Base-by-base conservation (phyloP, 2,113 vertebrate species). In the Cyrtonyx montezumae region DNA sequence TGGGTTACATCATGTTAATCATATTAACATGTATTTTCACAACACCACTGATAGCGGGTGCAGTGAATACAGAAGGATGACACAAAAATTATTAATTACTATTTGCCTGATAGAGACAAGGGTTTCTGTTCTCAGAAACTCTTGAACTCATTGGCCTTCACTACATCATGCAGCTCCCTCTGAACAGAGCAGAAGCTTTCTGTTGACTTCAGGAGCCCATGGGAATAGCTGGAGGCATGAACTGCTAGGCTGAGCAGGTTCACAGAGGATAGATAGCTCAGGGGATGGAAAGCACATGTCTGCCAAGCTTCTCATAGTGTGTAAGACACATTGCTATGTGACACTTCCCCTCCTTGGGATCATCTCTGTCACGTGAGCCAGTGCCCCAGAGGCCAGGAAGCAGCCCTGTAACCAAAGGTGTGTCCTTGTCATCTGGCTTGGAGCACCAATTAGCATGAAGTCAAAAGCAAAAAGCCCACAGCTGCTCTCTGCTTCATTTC, bases 261-360 rank as follows among this genome's bases (percentile, higher is more conserved):
- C 49, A 16, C 0, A 0, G 63, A 7, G 23, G 61, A 20, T 18
- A 6, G 11, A 43, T 34, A 32, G 28, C 59, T 70, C 3, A 0
- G 30, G 22, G 48, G n/a, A 58, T 74, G 59, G 46, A 80, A 62
- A 40, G 45, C 36, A 53, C 37, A 15, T 0, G 1, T 58, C 66
- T 81, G 61, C 37, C 69, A 42, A 19, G 42, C n/a, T 32, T 80
- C 61, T 80, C 3, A 0, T 56, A 32, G 43, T 0, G 0, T 30
- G 43, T 62, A 66, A 67, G 56, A 45, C 20, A 65, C 17, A 3
- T 11, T 78, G 69, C 65, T 55, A 23, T 0, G 0, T 77, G 80
- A 70, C 42, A 13, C 45, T 26, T 88, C 34, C 34, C 9, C 8
- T 66, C 15, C 77, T 78, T 22, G 8, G 49, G 63, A 36, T 62